Evolutionary conservation across 2,113 vertebrate genomes (phyloP).

Genomic region (Heloderma charlesbogerti): DNA sequence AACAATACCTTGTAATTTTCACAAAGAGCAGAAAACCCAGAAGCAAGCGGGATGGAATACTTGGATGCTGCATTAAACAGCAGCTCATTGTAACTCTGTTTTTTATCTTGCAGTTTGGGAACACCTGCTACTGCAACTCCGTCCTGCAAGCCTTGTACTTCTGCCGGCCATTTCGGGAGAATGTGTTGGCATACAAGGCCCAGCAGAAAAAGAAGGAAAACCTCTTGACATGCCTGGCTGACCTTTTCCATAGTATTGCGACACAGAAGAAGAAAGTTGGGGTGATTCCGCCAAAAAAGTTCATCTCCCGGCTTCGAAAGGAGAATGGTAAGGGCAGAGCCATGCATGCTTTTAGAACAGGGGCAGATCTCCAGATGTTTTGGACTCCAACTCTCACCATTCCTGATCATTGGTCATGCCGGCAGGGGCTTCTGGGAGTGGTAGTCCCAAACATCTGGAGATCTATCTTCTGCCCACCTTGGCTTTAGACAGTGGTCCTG

Average conservation of each 20-base stretch:
- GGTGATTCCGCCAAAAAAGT: constrained; percentile 98
- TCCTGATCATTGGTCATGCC: too few species aligned
- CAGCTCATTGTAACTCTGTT: constrained; percentile 38
- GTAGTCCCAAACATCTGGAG: too few species aligned
- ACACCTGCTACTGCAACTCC: constrained; percentile 99
- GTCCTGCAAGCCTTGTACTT: constrained; percentile 97
- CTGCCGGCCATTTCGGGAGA: constrained; percentile 97
- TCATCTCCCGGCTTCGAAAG: constrained; percentile 95
- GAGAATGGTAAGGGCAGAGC: constrained; percentile 89
- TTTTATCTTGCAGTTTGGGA: constrained; percentile 89
- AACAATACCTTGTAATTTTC: constrained; percentile 1
- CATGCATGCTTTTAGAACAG: neutral
- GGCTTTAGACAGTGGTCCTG: neutral
- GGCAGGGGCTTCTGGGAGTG: too few species aligned
- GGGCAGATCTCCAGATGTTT: too few species aligned
- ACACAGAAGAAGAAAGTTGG: constrained; percentile 99
- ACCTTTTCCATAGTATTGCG: constrained; percentile 98
- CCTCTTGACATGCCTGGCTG: constrained; percentile 94
- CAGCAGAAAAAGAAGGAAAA: constrained; percentile 99
- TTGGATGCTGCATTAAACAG: neutral
- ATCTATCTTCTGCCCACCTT: too few species aligned
- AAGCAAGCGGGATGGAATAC: constrained; percentile 9
- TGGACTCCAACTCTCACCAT: too few species aligned
- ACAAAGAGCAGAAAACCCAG: neutral
- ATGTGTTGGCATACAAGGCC: constrained; percentile 95